These are phyloP conservation scores for Ibycter americanus DNA, from an alignment of 2,797 vertebrate species.

Conservation along the genomic window DNA sequence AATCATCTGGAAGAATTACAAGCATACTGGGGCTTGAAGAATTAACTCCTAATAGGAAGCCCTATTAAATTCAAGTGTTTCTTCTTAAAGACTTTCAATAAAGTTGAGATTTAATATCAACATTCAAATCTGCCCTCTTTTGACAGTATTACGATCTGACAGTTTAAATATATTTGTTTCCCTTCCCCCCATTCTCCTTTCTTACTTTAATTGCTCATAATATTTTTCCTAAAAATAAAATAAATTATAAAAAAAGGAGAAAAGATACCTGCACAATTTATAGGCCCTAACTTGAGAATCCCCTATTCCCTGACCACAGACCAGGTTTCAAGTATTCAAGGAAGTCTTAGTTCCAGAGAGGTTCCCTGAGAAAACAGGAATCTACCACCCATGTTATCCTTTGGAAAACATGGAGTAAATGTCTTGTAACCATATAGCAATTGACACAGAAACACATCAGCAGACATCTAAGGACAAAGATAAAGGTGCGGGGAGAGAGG, in stretches of 20 bases:
- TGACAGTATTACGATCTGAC: neutral
- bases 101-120: constrained; percentile 18
- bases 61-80: neutral
- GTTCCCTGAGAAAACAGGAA: neutral
- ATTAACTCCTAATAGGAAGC: constrained; percentile 50
- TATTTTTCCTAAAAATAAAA: neutral
- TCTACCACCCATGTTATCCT: neutral
- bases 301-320: neutral
- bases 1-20: constrained; percentile 15
- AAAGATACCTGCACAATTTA: neutral
- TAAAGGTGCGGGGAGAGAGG: fast-evolving
- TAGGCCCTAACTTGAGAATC: neutral
- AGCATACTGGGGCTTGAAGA: constrained; percentile 39
- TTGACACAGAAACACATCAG: neutral
- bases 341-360: neutral
- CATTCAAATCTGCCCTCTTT: neutral
- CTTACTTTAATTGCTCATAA: neutral
- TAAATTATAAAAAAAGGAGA: neutral
- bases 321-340: neutral
- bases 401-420: neutral
- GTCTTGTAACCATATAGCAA: neutral
- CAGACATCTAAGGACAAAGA: neutral
- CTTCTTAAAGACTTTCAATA: constrained; percentile 1
- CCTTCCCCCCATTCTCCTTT: neutral
- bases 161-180: neutral